Evolutionary conservation across 2,888 invertebrate genomes (phyloP).

Genomic region (Dicranocentrus wangi): DNA sequence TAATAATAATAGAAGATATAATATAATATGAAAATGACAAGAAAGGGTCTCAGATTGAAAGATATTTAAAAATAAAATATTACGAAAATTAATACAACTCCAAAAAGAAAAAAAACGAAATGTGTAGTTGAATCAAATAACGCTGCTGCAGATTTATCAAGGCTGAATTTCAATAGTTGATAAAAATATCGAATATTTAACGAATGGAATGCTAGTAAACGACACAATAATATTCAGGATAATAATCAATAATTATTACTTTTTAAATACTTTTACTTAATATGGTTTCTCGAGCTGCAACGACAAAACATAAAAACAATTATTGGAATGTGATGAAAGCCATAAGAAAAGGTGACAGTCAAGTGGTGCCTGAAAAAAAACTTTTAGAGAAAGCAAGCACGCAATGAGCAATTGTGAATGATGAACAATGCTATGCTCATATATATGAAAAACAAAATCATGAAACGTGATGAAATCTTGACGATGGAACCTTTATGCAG

Average conservation of each 20-base stretch:
- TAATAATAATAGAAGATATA: not conserved
- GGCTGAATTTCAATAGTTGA: constrained; percentile 52
- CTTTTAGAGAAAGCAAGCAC: not conserved
- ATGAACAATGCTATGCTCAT: too few relatives aligned
- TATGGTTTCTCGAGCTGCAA: not conserved
- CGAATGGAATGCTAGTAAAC: constrained; percentile 52
- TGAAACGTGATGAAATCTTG: too few relatives aligned
- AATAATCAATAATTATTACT: constrained; percentile 42
- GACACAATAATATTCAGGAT: constrained; percentile 61
- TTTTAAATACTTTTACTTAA: not conserved
- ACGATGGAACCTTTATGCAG: too few relatives aligned
- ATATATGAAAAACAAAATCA: too few relatives aligned
- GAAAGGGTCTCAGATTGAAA: not conserved
- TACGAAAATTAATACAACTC: not conserved
- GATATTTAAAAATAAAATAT: not conserved
- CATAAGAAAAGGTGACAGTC: constrained; percentile 1
- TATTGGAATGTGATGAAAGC: constrained; percentile 3
- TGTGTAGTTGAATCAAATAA: constrained; percentile 7
- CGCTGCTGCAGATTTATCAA: constrained; percentile 58
- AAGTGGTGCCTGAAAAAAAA: constrained; percentile 25
- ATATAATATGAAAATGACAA: not conserved
- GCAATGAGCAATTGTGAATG: too few relatives aligned
- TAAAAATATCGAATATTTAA: not conserved
- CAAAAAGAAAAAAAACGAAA: not conserved
- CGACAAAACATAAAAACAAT: constrained; percentile 1